Base-by-base conservation (phyloP, 2,113 vertebrate genomes). In the Romanogobio albipinnatus region DNA sequence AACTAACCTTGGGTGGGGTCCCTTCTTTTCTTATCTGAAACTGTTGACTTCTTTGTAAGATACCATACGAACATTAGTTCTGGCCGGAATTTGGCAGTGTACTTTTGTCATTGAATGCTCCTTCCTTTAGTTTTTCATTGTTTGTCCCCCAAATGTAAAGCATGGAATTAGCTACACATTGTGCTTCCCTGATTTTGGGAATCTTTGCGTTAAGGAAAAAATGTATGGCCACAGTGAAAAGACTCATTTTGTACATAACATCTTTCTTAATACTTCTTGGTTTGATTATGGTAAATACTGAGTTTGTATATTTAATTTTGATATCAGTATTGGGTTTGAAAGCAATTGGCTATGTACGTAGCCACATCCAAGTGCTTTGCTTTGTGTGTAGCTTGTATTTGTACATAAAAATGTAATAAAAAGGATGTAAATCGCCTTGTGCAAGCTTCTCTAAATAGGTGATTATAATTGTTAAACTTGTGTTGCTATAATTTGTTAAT, bases 361-460 rank as follows among this genome's bases (percentile, higher is more conserved):
- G 96, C 97, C 97, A 96, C 94, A 95, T 96, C 88, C 89, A 89
- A 89, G 92, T 95, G 96, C 95, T 96, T 96, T 98, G 97, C 97
- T 96, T 94, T 97, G 96, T 99, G 96, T 99, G 96, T 97, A 97
- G 96, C 93, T 94, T 99, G 97, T 99, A 97, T 97, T 97, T 99
- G 97, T 99, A 98, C 92, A 97, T 96, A 96, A 94, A 82, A 92
- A 92, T 93, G 93, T 94, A 93, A 96, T 96, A 97, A 95, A 96
- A 95, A 95, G 91, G 94, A 96, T 96, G 96, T 97, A 97, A 97
- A 95, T 94, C 94, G 94, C 94, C 92, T 94, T 97, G 97, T 99
- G 96, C 96, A 97, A 97, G 96, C 94, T 96, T 97, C 94, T 96
- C 96, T 98, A 98, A 99, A 97, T 97, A 98, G 96, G 96, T 95